These are phyloP conservation scores for Sylvia atricapilla DNA, from an alignment of 2,113 vertebrate genomes.

Conservation along the genomic window DNA sequence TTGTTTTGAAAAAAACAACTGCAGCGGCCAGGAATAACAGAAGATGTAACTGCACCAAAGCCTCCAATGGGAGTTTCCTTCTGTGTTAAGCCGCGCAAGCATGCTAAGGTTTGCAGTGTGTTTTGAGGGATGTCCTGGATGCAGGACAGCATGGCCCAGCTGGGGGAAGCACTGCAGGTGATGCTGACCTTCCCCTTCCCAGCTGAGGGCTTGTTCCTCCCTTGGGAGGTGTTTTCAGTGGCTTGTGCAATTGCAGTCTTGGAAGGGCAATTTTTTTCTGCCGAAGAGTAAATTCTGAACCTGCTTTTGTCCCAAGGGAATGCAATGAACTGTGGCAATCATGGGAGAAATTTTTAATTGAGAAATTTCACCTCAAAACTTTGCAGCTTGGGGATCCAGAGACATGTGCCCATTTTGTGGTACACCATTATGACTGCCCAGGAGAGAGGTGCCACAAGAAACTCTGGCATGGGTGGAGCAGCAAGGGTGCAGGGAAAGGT, in stretches of 20 bases:
- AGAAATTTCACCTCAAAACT: background rate
- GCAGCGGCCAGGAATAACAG: background rate
- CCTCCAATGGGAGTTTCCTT: background rate
- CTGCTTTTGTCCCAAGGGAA: background rate
- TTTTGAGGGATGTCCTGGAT: background rate
- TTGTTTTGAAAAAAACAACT: constrained; percentile 39
- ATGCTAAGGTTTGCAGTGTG: accelerated
- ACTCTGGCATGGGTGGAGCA: background rate
- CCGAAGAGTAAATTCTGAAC: background rate
- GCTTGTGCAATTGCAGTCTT: background rate
- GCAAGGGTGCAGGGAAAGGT: background rate
- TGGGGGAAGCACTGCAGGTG: background rate
- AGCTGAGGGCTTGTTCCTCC: background rate
- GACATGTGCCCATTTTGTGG: accelerated
- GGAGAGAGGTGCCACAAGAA: background rate
- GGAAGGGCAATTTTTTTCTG: background rate
- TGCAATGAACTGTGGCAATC: background rate
- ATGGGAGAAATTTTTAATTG: background rate
- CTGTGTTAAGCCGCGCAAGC: accelerated
- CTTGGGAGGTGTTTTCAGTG: accelerated
- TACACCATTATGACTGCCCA: accelerated
- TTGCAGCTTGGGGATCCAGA: background rate
- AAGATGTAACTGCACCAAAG: background rate
- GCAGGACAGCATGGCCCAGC: background rate
- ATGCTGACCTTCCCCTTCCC: background rate